Evolutionary conservation across 2,888 invertebrate species (phyloP).

Genomic region (Lacanobia oleracea): DNA sequence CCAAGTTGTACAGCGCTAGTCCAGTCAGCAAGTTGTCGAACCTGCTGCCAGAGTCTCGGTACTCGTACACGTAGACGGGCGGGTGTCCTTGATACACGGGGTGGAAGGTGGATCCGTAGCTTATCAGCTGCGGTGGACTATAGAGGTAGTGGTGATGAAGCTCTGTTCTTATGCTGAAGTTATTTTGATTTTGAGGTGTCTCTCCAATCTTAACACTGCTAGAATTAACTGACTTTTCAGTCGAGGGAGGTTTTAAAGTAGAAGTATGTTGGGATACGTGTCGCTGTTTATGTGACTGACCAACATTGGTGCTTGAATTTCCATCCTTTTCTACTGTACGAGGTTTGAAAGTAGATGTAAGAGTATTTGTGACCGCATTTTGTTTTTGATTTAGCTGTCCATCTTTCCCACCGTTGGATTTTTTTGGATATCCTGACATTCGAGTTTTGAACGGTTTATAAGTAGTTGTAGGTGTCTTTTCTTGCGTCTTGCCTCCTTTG

Average conservation of each 20-base stretch:
- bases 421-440: background rate
- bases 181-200: conserved; percentile 50
- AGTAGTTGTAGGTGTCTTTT: background rate
- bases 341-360: background rate
- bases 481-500: background rate
- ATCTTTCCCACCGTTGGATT: background rate
- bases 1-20: conserved; percentile 81
- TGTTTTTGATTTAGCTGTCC: background rate
- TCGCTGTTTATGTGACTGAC: background rate
- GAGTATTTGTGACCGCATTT: background rate
- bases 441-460: background rate
- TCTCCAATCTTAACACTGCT: background rate
- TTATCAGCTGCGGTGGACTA: conserved; percentile 76
- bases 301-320: background rate
- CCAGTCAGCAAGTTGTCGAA: conserved; percentile 79
- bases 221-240: background rate
- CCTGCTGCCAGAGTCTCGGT: conserved; percentile 78
- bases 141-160: conserved; percentile 79
- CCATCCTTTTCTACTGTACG: background rate
- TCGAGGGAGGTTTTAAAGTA: background rate
- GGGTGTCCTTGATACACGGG: conserved; percentile 78
- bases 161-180: conserved; percentile 66
- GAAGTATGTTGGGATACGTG: background rate
- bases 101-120: conserved; percentile 72
- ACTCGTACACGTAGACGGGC: conserved; percentile 78